Conservation (phyloP, 2,888 invertebrate species). For the Mamestra brassicae region DNA sequence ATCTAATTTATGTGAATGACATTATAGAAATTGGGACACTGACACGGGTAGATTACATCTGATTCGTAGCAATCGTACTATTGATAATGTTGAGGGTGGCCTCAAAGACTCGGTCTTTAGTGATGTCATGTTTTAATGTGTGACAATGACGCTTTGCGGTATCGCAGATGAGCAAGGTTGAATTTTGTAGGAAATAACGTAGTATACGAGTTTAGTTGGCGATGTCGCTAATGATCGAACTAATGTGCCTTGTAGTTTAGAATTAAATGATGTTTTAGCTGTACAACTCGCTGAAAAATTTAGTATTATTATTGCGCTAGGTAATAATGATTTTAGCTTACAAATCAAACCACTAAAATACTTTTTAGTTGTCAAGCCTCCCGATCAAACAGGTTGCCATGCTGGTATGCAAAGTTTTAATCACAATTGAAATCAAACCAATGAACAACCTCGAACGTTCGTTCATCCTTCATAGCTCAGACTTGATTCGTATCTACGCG, state of each 20-base stretch:
- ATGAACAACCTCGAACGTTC: slow-evolving; percentile 42
- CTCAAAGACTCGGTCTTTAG: slow-evolving; percentile 24
- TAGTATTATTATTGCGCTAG: background rate
- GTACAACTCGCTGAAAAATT: background rate
- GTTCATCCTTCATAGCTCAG: slow-evolving; percentile 54
- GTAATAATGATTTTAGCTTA: background rate
- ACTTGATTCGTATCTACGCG: slow-evolving; percentile 53
- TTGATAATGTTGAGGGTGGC: slow-evolving; percentile 47
- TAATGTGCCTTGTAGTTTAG: slow-evolving; percentile 3
- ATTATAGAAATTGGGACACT: slow-evolving; percentile 61
- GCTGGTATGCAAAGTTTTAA: slow-evolving; percentile 31
- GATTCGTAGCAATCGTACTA: slow-evolving; percentile 21
- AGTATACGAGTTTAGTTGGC: background rate
- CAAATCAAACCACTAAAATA: background rate
- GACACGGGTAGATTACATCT: slow-evolving; percentile 50
- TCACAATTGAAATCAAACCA: slow-evolving; percentile 41
- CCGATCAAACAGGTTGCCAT: slow-evolving; percentile 16
- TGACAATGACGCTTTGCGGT: slow-evolving; percentile 38
- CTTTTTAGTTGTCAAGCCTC: background rate
- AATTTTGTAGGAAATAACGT: slow-evolving; percentile 39
- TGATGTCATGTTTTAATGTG: slow-evolving; percentile 67
- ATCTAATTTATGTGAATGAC: slow-evolving; percentile 59
- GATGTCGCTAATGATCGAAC: slow-evolving; percentile 13
- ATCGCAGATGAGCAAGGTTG: slow-evolving; percentile 53
- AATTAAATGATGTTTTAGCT: slow-evolving; percentile 12